Percentiles rank a stretch among this genome's conserved stretches.
These are phyloP conservation scores for Spondyliosoma cantharus DNA, from an alignment of 2,797 vertebrate species.

Conservation along the genomic window DNA sequence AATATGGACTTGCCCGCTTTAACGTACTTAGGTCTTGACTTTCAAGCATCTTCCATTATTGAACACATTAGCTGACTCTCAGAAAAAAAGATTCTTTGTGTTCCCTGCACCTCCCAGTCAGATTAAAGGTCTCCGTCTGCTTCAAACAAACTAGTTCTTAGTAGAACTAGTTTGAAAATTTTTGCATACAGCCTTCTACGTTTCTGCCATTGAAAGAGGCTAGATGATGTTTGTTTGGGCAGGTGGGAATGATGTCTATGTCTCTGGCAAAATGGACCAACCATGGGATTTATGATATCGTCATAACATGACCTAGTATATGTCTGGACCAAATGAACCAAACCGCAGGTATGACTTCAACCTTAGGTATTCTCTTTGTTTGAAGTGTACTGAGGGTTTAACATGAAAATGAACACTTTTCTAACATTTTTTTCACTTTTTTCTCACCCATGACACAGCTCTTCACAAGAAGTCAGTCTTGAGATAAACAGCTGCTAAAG, in stretches of 20 bases:
- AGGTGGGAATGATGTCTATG: neutral
- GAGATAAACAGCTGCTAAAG: neutral
- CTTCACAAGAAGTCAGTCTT: neutral
- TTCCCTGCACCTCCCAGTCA: neutral
- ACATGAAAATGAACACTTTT: neutral
- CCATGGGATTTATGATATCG: neutral
- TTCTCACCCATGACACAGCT: neutral
- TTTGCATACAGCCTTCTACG: neutral
- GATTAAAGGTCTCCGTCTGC: constrained; percentile 8
- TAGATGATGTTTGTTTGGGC: neutral
- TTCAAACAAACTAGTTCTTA: neutral
- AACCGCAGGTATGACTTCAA: neutral
- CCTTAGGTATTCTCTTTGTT: neutral
- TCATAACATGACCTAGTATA: no score
- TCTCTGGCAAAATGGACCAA: neutral
- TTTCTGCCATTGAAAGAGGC: neutral
- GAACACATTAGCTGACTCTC: neutral
- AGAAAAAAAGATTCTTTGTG: neutral
- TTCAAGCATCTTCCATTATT: neutral
- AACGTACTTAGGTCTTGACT: neutral
- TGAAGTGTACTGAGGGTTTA: neutral
- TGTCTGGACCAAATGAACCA: neutral
- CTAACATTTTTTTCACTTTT: neutral
- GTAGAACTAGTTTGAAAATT: neutral
- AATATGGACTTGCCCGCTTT: neutral